A percentile compares a stretch with the other conserved stretches of the same genome.
These are phyloP conservation scores for Drosophila mercatorum DNA, from an alignment of 2,888 invertebrate genomes.

Conservation along the genomic window DNA sequence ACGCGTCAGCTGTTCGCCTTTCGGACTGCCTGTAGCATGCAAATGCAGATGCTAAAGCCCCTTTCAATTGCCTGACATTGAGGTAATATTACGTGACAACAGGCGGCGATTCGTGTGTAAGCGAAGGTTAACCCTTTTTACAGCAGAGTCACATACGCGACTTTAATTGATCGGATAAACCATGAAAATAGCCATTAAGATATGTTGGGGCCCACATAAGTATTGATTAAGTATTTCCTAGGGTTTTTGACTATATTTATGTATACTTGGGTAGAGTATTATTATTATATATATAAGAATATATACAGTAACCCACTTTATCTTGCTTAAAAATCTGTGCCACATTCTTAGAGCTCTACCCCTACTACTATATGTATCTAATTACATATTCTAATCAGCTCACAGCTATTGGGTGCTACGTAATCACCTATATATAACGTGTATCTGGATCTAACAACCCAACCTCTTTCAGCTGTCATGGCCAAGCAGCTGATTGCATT, in stretches of 20 bases:
- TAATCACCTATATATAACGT: slow-evolving; percentile 7
- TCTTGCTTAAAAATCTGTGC: not conserved
- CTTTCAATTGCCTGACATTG: slow-evolving; percentile 48
- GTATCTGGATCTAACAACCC: slow-evolving; percentile 4
- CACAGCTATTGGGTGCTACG: slow-evolving; percentile 6
- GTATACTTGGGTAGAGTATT: no score
- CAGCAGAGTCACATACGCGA: slow-evolving; percentile 18
- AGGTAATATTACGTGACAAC: slow-evolving; percentile 69
- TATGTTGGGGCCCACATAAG: slow-evolving; percentile 19
- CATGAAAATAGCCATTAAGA: slow-evolving; percentile 37
- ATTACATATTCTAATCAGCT: slow-evolving; percentile 43
- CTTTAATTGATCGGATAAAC: slow-evolving; percentile 51
- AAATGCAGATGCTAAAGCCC: slow-evolving; percentile 60
- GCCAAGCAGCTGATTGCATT: slow-evolving; percentile 41
- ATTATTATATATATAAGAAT: no score
- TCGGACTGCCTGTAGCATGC: slow-evolving; percentile 57
- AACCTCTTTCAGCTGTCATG: slow-evolving; percentile 27
- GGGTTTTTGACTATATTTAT: not conserved
- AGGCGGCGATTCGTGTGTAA: slow-evolving; percentile 19
- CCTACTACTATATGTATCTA: slow-evolving; percentile 13
- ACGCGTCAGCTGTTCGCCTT: slow-evolving; percentile 16
- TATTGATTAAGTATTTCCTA: slow-evolving; percentile 16
- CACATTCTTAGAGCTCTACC: slow-evolving; percentile 6
- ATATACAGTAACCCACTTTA: not conserved
- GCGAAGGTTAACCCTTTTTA: slow-evolving; percentile 68